Conservation (phyloP, 2,113 vertebrate species). For the Serilophus lunatus region DNA sequence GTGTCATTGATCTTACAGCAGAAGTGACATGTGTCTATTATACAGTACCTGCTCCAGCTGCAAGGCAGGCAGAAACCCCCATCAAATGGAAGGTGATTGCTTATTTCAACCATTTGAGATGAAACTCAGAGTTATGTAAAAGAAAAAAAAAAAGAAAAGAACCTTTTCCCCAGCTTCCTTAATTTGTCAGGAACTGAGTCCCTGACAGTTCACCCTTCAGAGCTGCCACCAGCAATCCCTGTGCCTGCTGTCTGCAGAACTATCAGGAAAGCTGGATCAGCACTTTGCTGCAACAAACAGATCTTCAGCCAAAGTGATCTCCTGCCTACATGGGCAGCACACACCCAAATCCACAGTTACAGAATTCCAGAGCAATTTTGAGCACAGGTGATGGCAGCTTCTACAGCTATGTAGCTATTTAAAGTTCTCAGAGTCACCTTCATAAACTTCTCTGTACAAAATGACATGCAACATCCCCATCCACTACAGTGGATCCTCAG, state of each 20-base stretch:
- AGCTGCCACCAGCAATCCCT: not conserved
- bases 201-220: not conserved
- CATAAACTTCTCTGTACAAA: not conserved
- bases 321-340: not conserved
- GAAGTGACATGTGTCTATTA: not conserved
- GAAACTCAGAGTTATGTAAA: not conserved
- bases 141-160: not conserved
- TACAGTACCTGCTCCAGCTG: not conserved
- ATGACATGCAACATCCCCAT: not conserved
- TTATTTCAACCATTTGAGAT: not conserved
- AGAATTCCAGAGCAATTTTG: not conserved
- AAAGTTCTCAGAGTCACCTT: not conserved
- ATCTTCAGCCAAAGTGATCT: not conserved
- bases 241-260: not conserved
- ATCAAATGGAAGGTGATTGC: not conserved
- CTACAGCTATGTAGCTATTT: not conserved
- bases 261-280: not conserved
- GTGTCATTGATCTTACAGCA: not conserved
- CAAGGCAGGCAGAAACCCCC: not conserved
- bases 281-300: not conserved
- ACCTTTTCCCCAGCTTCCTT: not conserved
- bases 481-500: slow-evolving; percentile 6
- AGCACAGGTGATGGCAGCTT: not conserved
- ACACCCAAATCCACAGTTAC: not conserved
- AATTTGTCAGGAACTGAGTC: not conserved